phyloP scores from a whole-genome alignment of 2,888 invertebrate species.

The Caenorhabditis panamensis region DNA sequence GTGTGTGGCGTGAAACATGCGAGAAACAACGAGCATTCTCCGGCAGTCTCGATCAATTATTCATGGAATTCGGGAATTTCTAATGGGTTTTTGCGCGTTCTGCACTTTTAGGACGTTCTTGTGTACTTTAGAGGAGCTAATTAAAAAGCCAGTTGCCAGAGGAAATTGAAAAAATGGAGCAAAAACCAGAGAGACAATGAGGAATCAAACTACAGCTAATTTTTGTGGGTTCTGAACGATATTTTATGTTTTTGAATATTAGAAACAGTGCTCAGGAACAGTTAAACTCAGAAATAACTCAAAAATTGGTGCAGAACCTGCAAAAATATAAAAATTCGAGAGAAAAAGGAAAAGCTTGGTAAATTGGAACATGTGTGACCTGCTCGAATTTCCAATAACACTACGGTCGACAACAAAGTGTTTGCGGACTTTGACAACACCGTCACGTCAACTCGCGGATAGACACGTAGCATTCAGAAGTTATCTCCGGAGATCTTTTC shows the following conservation, averaged over 20 bases:
- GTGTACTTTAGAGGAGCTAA: background rate
- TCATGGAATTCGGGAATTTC: slow-evolving; percentile 17
- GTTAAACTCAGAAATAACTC: too few species aligned
- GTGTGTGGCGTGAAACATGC: slow-evolving; percentile 20
- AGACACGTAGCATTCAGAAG: slow-evolving; percentile 34
- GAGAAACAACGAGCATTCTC: background rate
- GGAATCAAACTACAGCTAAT: too few species aligned
- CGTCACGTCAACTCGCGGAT: slow-evolving; percentile 11
- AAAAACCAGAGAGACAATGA: slow-evolving; percentile 7
- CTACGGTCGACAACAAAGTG: slow-evolving; percentile 29
- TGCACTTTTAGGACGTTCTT: slow-evolving; percentile 10
- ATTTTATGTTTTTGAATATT: too few species aligned
- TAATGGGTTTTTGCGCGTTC: background rate
- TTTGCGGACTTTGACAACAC: slow-evolving; percentile 3
- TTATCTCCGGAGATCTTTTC: background rate
- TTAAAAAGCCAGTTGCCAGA: background rate
- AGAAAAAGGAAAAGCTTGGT: slow-evolving; percentile 13
- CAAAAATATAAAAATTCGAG: too few species aligned
- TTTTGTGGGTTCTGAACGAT: too few species aligned
- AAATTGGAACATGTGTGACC: slow-evolving; percentile 14
- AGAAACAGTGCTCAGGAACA: too few species aligned
- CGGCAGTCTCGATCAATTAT: slow-evolving; percentile 16
- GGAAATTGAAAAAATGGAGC: background rate
- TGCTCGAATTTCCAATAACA: background rate
- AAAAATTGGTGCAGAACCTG: too few species aligned